A percentile compares a stretch with the other conserved stretches of the same genome.
Evolutionary conservation across 2,113 vertebrate genomes (phyloP).

Genomic region (Myxocyprinus asiaticus): DNA sequence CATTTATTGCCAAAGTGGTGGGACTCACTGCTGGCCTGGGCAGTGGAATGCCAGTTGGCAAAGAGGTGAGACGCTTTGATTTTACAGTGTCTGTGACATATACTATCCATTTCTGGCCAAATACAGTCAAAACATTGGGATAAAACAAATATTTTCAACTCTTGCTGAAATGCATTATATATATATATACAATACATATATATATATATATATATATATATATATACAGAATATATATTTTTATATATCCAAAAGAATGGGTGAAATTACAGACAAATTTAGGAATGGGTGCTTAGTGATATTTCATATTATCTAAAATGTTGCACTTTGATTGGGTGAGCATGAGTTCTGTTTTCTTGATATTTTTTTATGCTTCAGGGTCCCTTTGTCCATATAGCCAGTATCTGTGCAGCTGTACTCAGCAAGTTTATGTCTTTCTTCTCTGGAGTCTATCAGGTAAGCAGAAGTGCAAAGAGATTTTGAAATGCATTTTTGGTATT

Average conservation of each 20-base stretch:
- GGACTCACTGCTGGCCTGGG: slow-evolving; percentile 89
- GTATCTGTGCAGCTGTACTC: slow-evolving; percentile 91
- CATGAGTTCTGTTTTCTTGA: not conserved
- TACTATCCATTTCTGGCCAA: no score
- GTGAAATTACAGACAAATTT: no score
- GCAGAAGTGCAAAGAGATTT: slow-evolving; percentile 53
- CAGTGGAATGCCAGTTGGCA: slow-evolving; percentile 92
- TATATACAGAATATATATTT: no score
- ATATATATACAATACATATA: no score
- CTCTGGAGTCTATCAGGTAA: slow-evolving; percentile 91
- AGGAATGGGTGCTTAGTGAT: no score
- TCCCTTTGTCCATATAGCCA: slow-evolving; percentile 95
- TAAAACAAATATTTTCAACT: no score
- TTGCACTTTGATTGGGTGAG: not conserved
- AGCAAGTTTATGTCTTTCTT: slow-evolving; percentile 92
- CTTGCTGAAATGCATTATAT: no score
- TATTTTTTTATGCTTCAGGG: slow-evolving; percentile 73
- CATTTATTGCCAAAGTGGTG: slow-evolving; percentile 91
- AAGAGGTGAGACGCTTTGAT: slow-evolving; percentile 80
- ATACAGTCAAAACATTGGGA: no score
- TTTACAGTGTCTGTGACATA: not conserved
- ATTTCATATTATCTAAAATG: no score
- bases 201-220: no score
- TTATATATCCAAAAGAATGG: no score
- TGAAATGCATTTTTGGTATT: not conserved